A percentile compares a stretch with the other conserved stretches of the same genome.
Conservation (phyloP, 2,888 invertebrate genomes). For the Spialia ferax region DNA sequence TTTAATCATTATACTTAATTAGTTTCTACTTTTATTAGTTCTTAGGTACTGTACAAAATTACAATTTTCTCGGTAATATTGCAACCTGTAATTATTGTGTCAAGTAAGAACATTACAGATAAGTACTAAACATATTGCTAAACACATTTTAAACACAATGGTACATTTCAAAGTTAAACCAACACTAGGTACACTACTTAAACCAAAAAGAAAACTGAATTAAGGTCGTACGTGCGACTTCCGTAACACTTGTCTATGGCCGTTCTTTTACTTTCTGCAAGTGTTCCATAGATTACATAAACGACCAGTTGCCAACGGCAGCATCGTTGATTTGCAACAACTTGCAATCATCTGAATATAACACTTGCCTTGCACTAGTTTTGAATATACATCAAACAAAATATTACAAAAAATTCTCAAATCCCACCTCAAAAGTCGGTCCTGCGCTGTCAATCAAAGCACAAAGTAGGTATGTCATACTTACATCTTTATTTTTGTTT, state of each 20-base stretch:
- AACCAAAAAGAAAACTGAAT: slow-evolving; percentile 33
- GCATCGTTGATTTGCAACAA: slow-evolving; percentile 11
- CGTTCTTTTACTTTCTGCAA: slow-evolving; percentile 34
- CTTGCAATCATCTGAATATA: slow-evolving; percentile 27
- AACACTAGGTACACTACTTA: background rate
- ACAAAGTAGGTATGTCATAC: background rate
- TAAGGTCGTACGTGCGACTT: slow-evolving; percentile 33
- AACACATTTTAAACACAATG: background rate
- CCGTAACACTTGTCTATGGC: slow-evolving; percentile 34
- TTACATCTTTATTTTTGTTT: slow-evolving; percentile 16
- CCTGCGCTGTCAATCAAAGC: slow-evolving; percentile 11
- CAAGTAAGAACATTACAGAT: background rate
- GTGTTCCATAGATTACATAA: slow-evolving; percentile 31
- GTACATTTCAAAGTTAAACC: background rate
- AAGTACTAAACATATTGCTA: background rate
- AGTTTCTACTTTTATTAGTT: too few species aligned
- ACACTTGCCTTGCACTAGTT: slow-evolving; percentile 31
- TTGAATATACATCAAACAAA: slow-evolving; percentile 14
- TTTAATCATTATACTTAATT: too few species aligned
- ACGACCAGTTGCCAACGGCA: slow-evolving; percentile 17
- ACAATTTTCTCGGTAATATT: background rate
- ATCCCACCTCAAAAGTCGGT: slow-evolving; percentile 16
- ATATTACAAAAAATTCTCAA: slow-evolving; percentile 7
- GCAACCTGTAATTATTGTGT: background rate
- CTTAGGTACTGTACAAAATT: too few species aligned